phyloP scores from a whole-genome alignment of 2,797 vertebrate species.

The Sebastes ruberrimus region DNA sequence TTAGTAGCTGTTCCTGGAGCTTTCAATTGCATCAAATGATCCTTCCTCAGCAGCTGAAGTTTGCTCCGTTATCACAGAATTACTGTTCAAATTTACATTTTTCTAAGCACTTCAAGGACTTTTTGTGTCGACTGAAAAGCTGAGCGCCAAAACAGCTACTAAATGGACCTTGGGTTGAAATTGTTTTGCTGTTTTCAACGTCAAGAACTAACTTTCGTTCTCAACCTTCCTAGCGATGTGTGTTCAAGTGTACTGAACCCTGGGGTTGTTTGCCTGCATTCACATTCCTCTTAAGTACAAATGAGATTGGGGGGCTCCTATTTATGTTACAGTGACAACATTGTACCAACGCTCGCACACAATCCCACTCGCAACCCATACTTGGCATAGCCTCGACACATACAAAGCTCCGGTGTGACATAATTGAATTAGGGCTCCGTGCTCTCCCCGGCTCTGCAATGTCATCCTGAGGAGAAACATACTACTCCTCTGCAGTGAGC shows the following conservation, averaged over 20 bases:
- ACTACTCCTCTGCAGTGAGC: conserved; percentile 16
- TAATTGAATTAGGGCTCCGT: conserved; percentile 28
- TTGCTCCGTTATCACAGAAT: neutral
- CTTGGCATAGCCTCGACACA: conserved; percentile 41
- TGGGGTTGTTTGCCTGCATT: conserved; percentile 4
- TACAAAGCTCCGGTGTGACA: conserved; percentile 48
- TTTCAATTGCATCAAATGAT: neutral
- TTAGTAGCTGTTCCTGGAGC: neutral
- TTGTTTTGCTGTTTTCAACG: neutral
- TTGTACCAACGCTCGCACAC: neutral
- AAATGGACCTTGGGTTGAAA: neutral
- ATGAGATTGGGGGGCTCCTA: conserved; percentile 13
- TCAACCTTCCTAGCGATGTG: neutral
- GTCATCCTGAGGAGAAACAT: conserved; percentile 41
- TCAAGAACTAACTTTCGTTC: neutral
- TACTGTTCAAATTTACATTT: neutral
- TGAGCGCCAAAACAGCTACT: neutral
- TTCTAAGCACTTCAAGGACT: neutral
- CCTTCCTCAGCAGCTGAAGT: neutral
- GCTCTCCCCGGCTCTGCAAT: conserved; percentile 28
- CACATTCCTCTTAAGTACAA: conserved; percentile 13
- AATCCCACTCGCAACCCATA: neutral
- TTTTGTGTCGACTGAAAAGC: neutral
- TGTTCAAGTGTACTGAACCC: neutral
- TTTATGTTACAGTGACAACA: conserved; percentile 35